Base-by-base conservation (phyloP, 2,797 vertebrate genomes). In the Brotogeris chrysoptera region DNA sequence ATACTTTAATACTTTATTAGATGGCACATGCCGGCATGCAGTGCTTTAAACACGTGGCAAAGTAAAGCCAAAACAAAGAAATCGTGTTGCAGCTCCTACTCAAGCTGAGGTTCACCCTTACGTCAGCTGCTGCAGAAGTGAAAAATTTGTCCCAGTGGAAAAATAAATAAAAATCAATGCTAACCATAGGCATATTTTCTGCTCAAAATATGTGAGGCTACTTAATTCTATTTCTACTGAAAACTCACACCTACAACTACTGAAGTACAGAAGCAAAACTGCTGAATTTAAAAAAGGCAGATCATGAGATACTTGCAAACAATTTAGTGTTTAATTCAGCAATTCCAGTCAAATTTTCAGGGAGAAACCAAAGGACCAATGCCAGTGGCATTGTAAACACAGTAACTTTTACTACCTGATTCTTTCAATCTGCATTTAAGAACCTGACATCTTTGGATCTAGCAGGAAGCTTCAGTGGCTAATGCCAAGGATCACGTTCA, bases 351-450 rank as follows among this genome's bases (percentile, higher is more conserved):
- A 64, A 87, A 73, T 52, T 80, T 63, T 23, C 28, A 86, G 21
- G 34, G 74, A 88, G 41, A 41, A 12, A 17, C 5, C 10, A 69
- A 34, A 71, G 50, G 10, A 78, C 46, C 32, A 76, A 24, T 17
- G 30, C 18, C 39, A 68, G 66, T n/a, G 86, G 65, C 65, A 83
- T 4, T 88, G 69, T 32, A 79, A 94, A 13, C 63, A 44, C 34
- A 55, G 36, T 49, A 57, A 63, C 21, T 70, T 87, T 36, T 93
- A 92, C 81, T 95, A 86, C 93, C 93, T 92, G 85, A 81, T 80
- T 90, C 77, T 87, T 92, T 89, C 83, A 79, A 38, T 82, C 81
- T 93, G 78, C 61, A 61, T 81, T 92, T 86, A 88, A 52, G 71
- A 84, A 86, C 73, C 21, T 85, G 93, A 63, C 55, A 88, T 86